Evolutionary conservation across 2,113 vertebrate species (phyloP).

Genomic region (Entelurus aequoreus): DNA sequence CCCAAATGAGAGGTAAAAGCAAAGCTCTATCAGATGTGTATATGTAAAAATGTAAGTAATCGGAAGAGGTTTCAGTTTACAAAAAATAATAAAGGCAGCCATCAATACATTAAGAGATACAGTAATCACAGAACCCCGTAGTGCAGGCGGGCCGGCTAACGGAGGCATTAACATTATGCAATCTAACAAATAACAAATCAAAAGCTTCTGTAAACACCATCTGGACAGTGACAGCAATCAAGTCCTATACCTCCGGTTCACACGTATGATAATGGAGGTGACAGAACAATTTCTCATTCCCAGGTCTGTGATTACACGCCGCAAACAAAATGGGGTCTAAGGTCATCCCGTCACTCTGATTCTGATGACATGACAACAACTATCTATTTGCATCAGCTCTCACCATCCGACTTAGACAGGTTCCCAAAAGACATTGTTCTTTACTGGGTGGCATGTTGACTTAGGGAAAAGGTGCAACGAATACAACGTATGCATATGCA

Average conservation of each 20-base stretch:
- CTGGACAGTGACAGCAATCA: constrained; percentile 49
- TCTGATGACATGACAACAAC: constrained; percentile 23
- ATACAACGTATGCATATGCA: constrained; percentile 59
- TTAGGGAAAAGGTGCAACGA: constrained; percentile 56
- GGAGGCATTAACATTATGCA: constrained; percentile 33
- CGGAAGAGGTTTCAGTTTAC: constrained; percentile 15
- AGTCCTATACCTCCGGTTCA: constrained; percentile 38
- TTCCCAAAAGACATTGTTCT: constrained; percentile 11
- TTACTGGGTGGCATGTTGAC: constrained; percentile 45
- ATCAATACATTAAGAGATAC: constrained; percentile 22
- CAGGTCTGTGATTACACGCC: constrained; percentile 30
- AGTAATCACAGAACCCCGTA: constrained; percentile 37
- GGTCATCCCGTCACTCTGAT: constrained; percentile 29
- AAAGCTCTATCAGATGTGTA: background rate
- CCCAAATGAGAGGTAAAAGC: constrained; percentile 2
- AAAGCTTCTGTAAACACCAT: constrained; percentile 60
- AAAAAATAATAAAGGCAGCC: constrained; percentile 42
- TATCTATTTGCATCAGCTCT: constrained; percentile 62
- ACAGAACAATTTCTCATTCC: constrained; percentile 40
- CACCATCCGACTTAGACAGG: constrained; percentile 28
- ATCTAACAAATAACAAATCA: constrained; percentile 41
- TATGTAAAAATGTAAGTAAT: no score
- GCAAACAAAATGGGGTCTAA: constrained; percentile 27
- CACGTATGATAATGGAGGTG: constrained; percentile 30
- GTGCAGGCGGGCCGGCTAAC: constrained; percentile 23